Conservation (phyloP, 2,888 invertebrate species). For the Cosmia pyralina region DNA sequence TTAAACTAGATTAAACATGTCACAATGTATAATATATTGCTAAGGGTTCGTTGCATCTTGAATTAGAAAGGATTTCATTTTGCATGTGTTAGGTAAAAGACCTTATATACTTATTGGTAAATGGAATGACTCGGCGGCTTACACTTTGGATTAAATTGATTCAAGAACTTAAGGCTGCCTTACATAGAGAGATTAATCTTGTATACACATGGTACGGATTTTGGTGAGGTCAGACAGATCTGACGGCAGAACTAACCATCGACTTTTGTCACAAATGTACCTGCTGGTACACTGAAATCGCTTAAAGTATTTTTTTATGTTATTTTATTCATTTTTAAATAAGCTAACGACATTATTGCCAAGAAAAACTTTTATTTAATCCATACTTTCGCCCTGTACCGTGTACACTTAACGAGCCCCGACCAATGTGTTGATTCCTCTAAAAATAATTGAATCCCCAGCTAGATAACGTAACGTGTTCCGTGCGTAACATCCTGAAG, state of each 20-base stretch:
- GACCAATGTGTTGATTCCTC: slow-evolving; percentile 10
- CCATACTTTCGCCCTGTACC: too few species aligned
- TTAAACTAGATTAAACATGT: slow-evolving; percentile 32
- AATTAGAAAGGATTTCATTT: slow-evolving; percentile 22
- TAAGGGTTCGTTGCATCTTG: slow-evolving; percentile 14
- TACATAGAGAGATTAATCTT: too few species aligned
- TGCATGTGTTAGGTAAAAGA: slow-evolving; percentile 4
- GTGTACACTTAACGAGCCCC: too few species aligned
- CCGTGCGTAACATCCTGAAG: slow-evolving; percentile 22
- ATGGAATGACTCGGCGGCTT: neutral
- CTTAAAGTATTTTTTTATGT: too few species aligned
- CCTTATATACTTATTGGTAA: neutral
- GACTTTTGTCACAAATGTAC: too few species aligned
- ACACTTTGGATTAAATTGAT: neutral
- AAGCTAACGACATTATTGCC: too few species aligned
- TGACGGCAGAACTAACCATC: too few species aligned
- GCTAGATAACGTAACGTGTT: slow-evolving; percentile 9
- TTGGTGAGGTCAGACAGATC: neutral
- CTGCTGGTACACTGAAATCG: too few species aligned
- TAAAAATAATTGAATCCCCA: slow-evolving; percentile 34
- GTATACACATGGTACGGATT: neutral
- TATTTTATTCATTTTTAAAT: too few species aligned
- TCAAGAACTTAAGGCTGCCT: neutral
- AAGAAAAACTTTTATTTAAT: too few species aligned
- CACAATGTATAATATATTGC: slow-evolving; percentile 20